These are phyloP conservation scores for Dasypogon diadema DNA, from an alignment of 2,888 invertebrate genomes.

Conservation along the genomic window DNA sequence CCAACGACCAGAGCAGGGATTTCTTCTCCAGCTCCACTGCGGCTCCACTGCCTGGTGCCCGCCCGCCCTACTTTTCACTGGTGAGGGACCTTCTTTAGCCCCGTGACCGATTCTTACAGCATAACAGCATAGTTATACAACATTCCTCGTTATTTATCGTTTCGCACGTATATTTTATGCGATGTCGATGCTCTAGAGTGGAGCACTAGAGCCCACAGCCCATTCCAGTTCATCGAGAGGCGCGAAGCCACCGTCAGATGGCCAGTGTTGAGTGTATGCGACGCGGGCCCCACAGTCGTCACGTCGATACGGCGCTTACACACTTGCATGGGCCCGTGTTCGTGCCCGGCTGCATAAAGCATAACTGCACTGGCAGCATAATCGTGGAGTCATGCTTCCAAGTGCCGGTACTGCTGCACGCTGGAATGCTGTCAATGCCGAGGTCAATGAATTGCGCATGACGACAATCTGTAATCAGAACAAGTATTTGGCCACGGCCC, in stretches of 20 bases:
- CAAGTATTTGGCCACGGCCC: constrained; percentile 20
- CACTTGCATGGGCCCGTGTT: background rate
- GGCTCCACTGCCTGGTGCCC: background rate
- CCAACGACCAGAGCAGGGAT: background rate
- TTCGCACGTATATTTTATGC: constrained; percentile 19
- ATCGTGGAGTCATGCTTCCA: constrained; percentile 9
- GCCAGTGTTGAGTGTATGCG: constrained; percentile 9
- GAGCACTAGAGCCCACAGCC: no score
- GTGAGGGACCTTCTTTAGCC: constrained; percentile 41
- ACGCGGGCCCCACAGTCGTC: background rate
- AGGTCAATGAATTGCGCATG: constrained; percentile 56
- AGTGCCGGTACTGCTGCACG: constrained; percentile 44
- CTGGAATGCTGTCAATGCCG: constrained; percentile 56
- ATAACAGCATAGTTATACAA: constrained; percentile 35
- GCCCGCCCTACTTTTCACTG: constrained; percentile 18
- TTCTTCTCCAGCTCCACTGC: background rate
- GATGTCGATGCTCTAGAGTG: background rate
- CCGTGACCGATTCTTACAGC: constrained; percentile 47
- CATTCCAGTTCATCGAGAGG: background rate
- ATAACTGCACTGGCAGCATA: constrained; percentile 31
- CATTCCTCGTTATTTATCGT: constrained; percentile 27
- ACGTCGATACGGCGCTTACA: background rate
- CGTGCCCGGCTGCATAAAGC: background rate
- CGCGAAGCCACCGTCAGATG: background rate
- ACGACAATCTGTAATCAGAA: constrained; percentile 47